A percentile compares a stretch with the other conserved stretches of the same genome.
These are phyloP conservation scores for Solenopsis invicta DNA, from an alignment of 1,140 invertebrate genomes.

Conservation along the genomic window DNA sequence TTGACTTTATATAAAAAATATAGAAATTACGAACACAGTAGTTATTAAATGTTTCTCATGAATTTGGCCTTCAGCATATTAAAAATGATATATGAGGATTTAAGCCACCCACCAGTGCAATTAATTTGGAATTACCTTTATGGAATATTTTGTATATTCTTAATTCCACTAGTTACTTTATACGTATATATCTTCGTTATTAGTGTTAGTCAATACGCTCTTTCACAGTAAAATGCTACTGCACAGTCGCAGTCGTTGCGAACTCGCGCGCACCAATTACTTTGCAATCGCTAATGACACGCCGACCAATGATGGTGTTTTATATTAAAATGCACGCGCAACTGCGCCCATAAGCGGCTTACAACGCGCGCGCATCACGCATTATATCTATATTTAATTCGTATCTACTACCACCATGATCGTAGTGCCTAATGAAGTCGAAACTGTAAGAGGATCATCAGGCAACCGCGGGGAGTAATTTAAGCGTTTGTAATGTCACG, in stretches of 20 bases:
- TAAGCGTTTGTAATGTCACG: slow-evolving; percentile 68
- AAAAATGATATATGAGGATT: slow-evolving; percentile 26
- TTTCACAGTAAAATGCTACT: slow-evolving; percentile 23
- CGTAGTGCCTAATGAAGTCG: slow-evolving; percentile 72
- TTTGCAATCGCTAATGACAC: slow-evolving; percentile 75
- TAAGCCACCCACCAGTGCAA: slow-evolving; percentile 21
- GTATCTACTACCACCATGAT: slow-evolving; percentile 56
- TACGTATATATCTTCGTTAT: background rate
- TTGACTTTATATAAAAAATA: background rate
- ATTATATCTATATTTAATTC: slow-evolving; percentile 72
- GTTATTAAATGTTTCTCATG: slow-evolving; percentile 19
- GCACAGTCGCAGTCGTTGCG: background rate
- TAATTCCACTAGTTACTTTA: background rate
- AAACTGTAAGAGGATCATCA: slow-evolving; percentile 77
- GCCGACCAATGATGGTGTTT: slow-evolving; percentile 45
- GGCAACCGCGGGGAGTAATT: slow-evolving; percentile 50
- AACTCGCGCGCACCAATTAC: slow-evolving; percentile 59
- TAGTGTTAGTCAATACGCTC: background rate
- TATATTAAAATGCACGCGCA: slow-evolving; percentile 73
- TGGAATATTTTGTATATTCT: slow-evolving; percentile 34
- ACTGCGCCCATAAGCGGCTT: slow-evolving; percentile 72
- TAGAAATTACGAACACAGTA: background rate
- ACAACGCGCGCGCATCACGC: slow-evolving; percentile 51
- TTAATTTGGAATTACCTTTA: slow-evolving; percentile 61
- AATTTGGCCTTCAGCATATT: background rate